Evolutionary conservation across 1,140 invertebrate genomes (phyloP), one percentile per base, ranked within the genome.

Genomic region (Antheraea mylitta): DNA sequence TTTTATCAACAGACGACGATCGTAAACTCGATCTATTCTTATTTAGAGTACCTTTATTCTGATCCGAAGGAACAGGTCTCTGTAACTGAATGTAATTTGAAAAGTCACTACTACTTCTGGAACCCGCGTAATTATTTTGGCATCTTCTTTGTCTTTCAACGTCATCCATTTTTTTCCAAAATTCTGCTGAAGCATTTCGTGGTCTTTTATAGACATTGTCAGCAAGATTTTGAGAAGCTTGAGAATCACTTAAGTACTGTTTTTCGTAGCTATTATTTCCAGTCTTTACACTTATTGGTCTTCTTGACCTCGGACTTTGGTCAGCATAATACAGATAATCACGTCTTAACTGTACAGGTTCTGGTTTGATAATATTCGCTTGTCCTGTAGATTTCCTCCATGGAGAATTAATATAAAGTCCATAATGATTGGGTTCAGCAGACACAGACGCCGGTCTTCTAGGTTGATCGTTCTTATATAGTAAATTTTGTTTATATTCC

Each of bases 291-390:
- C 94, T 94, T 72, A 95, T 95, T 30, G 95, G 95, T 80, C 94
- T 94, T 38, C 95, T 81, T 66, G 95, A 95, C 71, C 95, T 87
- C 5, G 95, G 95, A 71, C 93, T 94, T 70, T 94, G 94, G 86
- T 95, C 95, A 4, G 95, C 94, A 69, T 94, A 93, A 79, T 95
- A 95, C 70, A 95, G 91, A 77, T 93, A 95, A 69, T 94, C 93
- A 65, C 88, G 77, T 77, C 73, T 82, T 64, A 81, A 66, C 74
- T 87, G 85, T 58, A 85, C 75, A 45, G 87, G 78, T 74, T 90
- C 85, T 63, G 87, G 86, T 74, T 85, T 90, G 22, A 86, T 64
- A 58, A 89, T 66, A 69, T 73, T 78, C 42, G 70, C 64, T 64
- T 81, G 79, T 66, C 83, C 87, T 42, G 74, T 67, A 64, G 79